These are phyloP conservation scores for Plotosus lineatus DNA, from an alignment of 2,113 vertebrate genomes.

Conservation along the genomic window DNA sequence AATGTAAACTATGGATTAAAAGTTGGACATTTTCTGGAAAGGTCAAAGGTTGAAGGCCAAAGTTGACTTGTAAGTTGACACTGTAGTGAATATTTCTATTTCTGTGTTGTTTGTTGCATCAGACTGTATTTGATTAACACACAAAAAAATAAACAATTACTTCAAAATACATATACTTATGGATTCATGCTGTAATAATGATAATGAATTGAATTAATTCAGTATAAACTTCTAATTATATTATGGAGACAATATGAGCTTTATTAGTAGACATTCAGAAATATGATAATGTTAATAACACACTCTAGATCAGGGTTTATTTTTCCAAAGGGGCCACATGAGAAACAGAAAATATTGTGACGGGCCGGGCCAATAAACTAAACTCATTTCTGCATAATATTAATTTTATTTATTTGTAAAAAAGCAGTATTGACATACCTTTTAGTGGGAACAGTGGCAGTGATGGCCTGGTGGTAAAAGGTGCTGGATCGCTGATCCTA, in stretches of 20 bases:
- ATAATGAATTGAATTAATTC: not conserved
- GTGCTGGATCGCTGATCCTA: too few relatives aligned
- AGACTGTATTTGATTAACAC: slow-evolving; percentile 77
- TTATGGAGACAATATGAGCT: not conserved
- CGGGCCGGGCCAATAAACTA: too few relatives aligned
- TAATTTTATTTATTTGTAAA: too few relatives aligned
- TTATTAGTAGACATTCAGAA: not conserved
- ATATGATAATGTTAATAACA: not conserved
- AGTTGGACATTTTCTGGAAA: slow-evolving; percentile 53
- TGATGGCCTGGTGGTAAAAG: too few relatives aligned
- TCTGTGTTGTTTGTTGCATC: slow-evolving; percentile 74
- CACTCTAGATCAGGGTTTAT: too few relatives aligned
- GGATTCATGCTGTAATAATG: not conserved
- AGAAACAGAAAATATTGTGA: too few relatives aligned
- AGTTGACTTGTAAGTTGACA: slow-evolving; percentile 71
- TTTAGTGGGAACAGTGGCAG: too few relatives aligned
- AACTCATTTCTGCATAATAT: too few relatives aligned
- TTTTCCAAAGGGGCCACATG: too few relatives aligned
- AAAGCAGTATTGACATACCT: too few relatives aligned
- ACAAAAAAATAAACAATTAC: slow-evolving; percentile 77
- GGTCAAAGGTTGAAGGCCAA: slow-evolving; percentile 66
- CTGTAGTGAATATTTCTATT: slow-evolving; percentile 67
- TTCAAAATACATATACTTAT: slow-evolving; percentile 17
- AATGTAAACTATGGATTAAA: slow-evolving; percentile 61
- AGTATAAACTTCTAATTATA: not conserved